Evolutionary conservation across 2,888 invertebrate species (phyloP).

Genomic region (Noctua fimbriata): DNA sequence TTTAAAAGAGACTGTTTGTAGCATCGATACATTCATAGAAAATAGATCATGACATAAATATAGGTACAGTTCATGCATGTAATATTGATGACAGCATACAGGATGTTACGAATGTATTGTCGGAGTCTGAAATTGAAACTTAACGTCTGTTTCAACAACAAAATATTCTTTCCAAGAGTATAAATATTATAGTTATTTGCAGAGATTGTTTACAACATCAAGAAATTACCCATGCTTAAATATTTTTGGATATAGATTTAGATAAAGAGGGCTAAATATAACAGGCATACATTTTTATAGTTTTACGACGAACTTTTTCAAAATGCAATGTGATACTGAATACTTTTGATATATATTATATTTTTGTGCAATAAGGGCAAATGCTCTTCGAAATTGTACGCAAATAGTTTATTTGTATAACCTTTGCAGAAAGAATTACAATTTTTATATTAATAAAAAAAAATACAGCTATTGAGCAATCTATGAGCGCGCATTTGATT

Average conservation of each 20-base stretch:
- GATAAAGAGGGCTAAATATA: slow-evolving; percentile 42
- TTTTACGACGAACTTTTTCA: slow-evolving; percentile 39
- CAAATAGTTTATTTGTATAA: neutral
- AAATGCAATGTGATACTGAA: slow-evolving; percentile 68
- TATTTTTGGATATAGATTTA: slow-evolving; percentile 41
- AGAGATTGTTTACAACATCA: slow-evolving; percentile 57
- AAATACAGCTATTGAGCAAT: neutral
- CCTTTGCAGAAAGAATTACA: neutral
- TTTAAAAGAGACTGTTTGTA: slow-evolving; percentile 17
- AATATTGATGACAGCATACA: slow-evolving; percentile 48
- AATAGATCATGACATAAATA: slow-evolving; percentile 33
- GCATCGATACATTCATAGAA: slow-evolving; percentile 28
- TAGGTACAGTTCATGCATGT: slow-evolving; percentile 53
- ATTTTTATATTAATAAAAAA: neutral
- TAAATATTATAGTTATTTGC: slow-evolving; percentile 45
- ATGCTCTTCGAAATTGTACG: neutral
- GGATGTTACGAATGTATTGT: slow-evolving; percentile 40
- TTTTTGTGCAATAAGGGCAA: neutral
- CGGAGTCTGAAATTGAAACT: slow-evolving; percentile 33
- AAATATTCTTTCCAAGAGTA: slow-evolving; percentile 46
- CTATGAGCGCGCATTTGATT: neutral
- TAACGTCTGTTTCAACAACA: slow-evolving; percentile 41
- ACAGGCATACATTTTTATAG: slow-evolving; percentile 38
- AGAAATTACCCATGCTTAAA: slow-evolving; percentile 59
- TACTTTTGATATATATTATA: neutral